Evolutionary conservation across 1,140 invertebrate genomes (phyloP), one percentile per base, ranked within the genome.

Genomic region (Saxidomus purpurata): DNA sequence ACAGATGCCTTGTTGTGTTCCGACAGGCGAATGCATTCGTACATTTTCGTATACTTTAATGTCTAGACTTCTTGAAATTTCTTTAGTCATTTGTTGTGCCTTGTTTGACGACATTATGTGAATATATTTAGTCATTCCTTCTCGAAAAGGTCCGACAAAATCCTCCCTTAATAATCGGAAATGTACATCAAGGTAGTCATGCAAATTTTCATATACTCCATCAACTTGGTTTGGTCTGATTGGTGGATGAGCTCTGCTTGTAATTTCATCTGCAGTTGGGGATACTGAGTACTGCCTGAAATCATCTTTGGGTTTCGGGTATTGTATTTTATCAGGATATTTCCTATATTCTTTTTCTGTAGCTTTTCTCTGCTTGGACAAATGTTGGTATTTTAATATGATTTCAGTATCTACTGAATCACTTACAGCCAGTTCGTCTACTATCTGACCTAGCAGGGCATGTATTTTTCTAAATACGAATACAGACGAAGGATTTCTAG

Each of bases 111-210:
- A 79, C 69, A 25, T 52, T 69, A 36, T 86, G 59, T 38, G 28
- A n/a, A 82, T 86, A 79, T 87, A 93, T 63, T 92, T 84, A 1
- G 38, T 74, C 59, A 96, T 93, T 77, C 95, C 96, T 38, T 94
- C 90, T 85, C 95, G 80, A 25, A 96, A 81, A 25, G 96, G 95
- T n/a, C 91, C 76, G 52, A 96, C 84, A 63, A 96, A 95, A 92
- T 98, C 98, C 96, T 98, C 97, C 19, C 97, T 94, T 38, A 98
- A 94, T 3, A 98, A 95, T 15, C 97, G 94, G 93, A 98, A 98
- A 90, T 98, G 98, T 0, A 97, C 96, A 92, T 98, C 97, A 9
- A 98, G 95, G 93, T 98, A 98, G 91, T 98, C 97, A 38, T 97
- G 96, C 0, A 97, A 95, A 93, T 96, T 95, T 11, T 95, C 90